Conservation (phyloP, 1,140 invertebrate species). For the Adelges cooleyi region DNA sequence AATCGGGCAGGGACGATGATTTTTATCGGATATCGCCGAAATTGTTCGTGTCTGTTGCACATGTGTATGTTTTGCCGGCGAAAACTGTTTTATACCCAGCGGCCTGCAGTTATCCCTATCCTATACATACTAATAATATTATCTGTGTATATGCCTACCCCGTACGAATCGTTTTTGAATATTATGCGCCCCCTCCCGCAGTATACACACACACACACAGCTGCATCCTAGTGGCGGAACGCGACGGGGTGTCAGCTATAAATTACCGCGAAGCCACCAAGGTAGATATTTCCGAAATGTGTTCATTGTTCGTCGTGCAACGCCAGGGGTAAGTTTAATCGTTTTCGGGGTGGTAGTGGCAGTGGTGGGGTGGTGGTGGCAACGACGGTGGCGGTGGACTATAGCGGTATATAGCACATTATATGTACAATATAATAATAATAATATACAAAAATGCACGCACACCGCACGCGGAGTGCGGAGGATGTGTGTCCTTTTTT, state of each 20-base stretch:
- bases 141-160: neutral
- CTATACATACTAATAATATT: no score
- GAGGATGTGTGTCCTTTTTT: neutral
- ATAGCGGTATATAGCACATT: no score
- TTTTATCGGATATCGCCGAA: no score
- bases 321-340: slow-evolving; percentile 17
- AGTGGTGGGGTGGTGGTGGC: neutral
- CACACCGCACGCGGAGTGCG: neutral
- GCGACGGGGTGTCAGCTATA: slow-evolving; percentile 22
- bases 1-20: no score
- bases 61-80: no score
- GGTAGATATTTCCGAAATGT: slow-evolving; percentile 23
- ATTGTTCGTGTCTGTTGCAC: no score
- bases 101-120: no score
- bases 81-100: no score
- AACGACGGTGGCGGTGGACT: neutral
- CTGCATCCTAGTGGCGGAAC: neutral
- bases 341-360: slow-evolving; percentile 14
- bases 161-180: neutral
- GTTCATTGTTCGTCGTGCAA: slow-evolving; percentile 9
- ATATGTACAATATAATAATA: no score
- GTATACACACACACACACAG: no score
- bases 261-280: slow-evolving; percentile 22
- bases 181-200: neutral
- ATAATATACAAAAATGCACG: neutral